Conservation (phyloP, 2,113 vertebrate species). For the Tringa solitaria region DNA sequence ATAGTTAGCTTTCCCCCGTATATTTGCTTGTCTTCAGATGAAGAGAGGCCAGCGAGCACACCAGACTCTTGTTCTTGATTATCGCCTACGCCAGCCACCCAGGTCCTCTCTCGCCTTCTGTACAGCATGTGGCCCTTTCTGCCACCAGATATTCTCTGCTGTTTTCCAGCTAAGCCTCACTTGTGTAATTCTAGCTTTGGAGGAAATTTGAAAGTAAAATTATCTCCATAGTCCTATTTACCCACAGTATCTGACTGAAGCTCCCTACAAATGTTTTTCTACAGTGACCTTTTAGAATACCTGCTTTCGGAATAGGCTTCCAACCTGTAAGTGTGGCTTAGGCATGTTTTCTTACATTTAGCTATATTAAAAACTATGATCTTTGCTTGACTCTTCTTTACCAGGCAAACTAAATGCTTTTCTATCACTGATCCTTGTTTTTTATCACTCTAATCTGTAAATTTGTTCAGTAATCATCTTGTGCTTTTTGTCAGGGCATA, state of each 20-base stretch:
- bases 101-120: neutral
- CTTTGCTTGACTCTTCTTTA: slow-evolving; percentile 24
- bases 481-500: neutral
- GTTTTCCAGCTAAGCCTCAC: neutral
- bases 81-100: neutral
- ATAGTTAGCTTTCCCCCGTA: neutral
- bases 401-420: slow-evolving; percentile 4
- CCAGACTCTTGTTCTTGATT: too few relatives aligned
- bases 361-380: slow-evolving; percentile 44
- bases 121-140: neutral
- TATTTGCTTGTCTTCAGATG: too few relatives aligned
- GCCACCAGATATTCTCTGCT: neutral
- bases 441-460: slow-evolving; percentile 27
- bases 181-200: slow-evolving; percentile 46
- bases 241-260: neutral
- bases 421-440: slow-evolving; percentile 9
- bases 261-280: slow-evolving; percentile 30
- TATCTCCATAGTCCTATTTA: neutral
- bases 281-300: slow-evolving; percentile 12
- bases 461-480: slow-evolving; percentile 30
- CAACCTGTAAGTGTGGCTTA: neutral
- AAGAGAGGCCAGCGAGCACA: neutral
- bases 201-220: slow-evolving; percentile 40
- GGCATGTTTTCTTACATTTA: slow-evolving; percentile 26
- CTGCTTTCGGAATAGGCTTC: neutral